A percentile compares a stretch with the other conserved stretches of the same genome.
Conservation (phyloP, 1,140 invertebrate genomes). For the Drosophila erecta region DNA sequence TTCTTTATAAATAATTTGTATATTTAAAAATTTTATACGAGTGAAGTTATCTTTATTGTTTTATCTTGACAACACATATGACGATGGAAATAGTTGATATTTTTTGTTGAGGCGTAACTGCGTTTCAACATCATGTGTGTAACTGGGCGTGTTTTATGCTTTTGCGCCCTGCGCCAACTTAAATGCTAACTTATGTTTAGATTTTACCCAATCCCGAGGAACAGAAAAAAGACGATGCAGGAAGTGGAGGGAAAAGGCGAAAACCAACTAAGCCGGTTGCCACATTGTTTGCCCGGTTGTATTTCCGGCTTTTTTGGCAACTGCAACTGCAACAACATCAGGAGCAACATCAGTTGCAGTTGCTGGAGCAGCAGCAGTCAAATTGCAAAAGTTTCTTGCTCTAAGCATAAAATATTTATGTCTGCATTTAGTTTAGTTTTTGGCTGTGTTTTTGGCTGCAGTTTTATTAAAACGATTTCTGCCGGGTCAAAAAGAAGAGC, state of each 20-base stretch:
- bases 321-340: conserved; percentile 31
- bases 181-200: conserved; percentile 82
- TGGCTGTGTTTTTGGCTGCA: conserved; percentile 66
- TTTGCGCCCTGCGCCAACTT: conserved; percentile 78
- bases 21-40: too few relatives aligned
- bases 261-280: conserved; percentile 57
- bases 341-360: conserved; percentile 27
- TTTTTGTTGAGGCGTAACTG: conserved; percentile 14
- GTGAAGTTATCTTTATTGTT: background rate
- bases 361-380: conserved; percentile 61
- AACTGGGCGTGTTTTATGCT: conserved; percentile 75
- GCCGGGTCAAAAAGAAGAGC: conserved; percentile 24
- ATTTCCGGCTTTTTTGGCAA: conserved; percentile 58
- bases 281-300: conserved; percentile 67
- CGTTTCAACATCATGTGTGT: conserved; percentile 42
- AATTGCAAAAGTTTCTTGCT: conserved; percentile 82
- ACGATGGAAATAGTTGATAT: too few relatives aligned
- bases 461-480: conserved; percentile 75
- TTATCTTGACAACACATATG: too few relatives aligned
- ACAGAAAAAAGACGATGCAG: conserved; percentile 47
- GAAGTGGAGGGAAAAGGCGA: background rate
- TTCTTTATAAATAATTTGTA: too few relatives aligned
- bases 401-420: conserved; percentile 83
- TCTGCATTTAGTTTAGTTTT: conserved; percentile 80
- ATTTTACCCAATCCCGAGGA: conserved; percentile 54